Conservation (phyloP, 2,888 invertebrate genomes). For the Sussaba pulchella region DNA sequence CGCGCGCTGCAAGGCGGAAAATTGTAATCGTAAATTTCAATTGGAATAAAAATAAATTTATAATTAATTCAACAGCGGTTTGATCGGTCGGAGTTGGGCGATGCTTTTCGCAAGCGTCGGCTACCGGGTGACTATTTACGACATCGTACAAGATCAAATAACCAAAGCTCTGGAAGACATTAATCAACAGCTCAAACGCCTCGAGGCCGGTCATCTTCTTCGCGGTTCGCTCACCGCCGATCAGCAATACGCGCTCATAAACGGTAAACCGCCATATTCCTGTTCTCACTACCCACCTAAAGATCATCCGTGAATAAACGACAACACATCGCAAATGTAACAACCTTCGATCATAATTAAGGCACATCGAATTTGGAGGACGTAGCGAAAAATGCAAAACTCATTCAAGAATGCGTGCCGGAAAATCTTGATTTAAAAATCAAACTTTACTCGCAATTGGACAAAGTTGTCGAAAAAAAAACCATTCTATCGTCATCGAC, state of each 20-base stretch:
- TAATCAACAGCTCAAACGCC: constrained; percentile 88
- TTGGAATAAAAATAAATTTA: constrained; percentile 27
- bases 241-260: constrained; percentile 92
- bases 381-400: constrained; percentile 90
- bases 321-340: too few species aligned
- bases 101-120: constrained; percentile 98
- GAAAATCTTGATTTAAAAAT: constrained; percentile 94
- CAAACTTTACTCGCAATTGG: constrained; percentile 91
- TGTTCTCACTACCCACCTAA: too few species aligned
- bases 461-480: constrained; percentile 90
- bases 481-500: constrained; percentile 97
- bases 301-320: neutral
- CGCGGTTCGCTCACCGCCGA: constrained; percentile 91
- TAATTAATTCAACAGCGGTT: constrained; percentile 88
- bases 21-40: constrained; percentile 26
- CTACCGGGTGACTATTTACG: constrained; percentile 94
- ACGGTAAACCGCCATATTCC: constrained; percentile 88
- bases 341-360: constrained; percentile 75
- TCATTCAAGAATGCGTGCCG: constrained; percentile 97
- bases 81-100: constrained; percentile 98
- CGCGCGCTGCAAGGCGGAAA: constrained; percentile 14
- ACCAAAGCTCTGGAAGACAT: constrained; percentile 91
- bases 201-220: constrained; percentile 90
- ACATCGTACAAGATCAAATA: constrained; percentile 92
- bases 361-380: constrained; percentile 89